Evolutionary conservation across 2,113 vertebrate species (phyloP).

Genomic region (Pituophis catenifer): DNA sequence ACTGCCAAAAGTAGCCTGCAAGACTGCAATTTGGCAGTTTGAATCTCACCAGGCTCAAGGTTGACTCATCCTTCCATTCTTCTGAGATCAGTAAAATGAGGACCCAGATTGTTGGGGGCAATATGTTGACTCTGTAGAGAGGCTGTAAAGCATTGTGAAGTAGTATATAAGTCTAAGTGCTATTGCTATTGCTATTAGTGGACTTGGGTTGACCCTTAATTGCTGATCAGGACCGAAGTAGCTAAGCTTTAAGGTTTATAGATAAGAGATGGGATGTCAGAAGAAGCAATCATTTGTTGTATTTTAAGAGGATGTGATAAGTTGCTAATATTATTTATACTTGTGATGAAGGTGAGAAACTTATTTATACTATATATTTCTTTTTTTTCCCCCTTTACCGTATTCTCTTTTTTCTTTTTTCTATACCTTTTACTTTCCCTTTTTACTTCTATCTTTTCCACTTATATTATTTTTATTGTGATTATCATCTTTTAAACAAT

Average conservation of each 20-base stretch:
- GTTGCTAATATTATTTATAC: neutral
- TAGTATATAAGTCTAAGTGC: too few relatives aligned
- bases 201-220: neutral
- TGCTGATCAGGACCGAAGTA: neutral
- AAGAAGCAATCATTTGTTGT: neutral
- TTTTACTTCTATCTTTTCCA: neutral
- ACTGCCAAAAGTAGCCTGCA: too few relatives aligned
- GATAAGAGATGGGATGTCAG: neutral
- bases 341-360: neutral
- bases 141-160: too few relatives aligned
- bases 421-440: neutral
- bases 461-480: neutral
- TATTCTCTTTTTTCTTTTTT: neutral
- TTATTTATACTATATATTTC: neutral
- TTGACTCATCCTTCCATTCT: too few relatives aligned
- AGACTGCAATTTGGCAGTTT: too few relatives aligned
- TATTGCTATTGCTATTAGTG: too few relatives aligned
- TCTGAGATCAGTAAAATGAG: too few relatives aligned
- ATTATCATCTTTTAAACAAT: neutral
- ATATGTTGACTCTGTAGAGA: too few relatives aligned
- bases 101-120: too few relatives aligned
- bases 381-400: neutral
- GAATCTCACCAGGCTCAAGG: too few relatives aligned
- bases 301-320: neutral
- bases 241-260: neutral